Percentiles rank a stretch among this genome's conserved stretches.
Evolutionary conservation across 1,140 invertebrate species (phyloP).

Genomic region (Polypedilum pembai): DNA sequence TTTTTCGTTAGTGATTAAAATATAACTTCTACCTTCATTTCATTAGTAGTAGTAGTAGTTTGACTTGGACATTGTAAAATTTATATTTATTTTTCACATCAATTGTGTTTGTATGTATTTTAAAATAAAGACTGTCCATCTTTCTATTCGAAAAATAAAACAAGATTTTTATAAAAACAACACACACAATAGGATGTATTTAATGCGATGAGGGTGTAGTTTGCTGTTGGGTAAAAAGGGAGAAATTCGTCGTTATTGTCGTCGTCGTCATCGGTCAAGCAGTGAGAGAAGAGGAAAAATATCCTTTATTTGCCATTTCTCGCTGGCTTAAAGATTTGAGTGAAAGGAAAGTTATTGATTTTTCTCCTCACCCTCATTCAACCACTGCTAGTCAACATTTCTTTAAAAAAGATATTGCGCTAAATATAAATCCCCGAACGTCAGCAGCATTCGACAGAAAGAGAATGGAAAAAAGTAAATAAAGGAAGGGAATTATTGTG

Average conservation of each 20-base stretch:
- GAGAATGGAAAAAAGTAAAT: background rate
- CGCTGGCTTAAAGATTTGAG: background rate
- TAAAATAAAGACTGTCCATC: background rate
- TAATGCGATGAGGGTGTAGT: background rate
- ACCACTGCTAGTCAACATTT: background rate
- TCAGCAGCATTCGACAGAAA: constrained; percentile 3
- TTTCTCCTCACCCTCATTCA: background rate
- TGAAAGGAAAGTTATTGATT: constrained; percentile 5
- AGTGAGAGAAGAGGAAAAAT: background rate
- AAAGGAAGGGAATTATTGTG: background rate
- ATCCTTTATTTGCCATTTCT: constrained; percentile 12
- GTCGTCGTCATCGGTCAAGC: background rate
- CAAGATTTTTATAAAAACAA: too few relatives aligned
- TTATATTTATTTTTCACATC: constrained; percentile 10
- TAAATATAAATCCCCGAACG: background rate
- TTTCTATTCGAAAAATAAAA: background rate
- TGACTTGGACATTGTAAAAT: background rate
- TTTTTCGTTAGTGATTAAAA: too few relatives aligned
- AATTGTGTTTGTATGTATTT: background rate
- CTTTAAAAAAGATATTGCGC: background rate
- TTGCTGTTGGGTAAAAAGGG: background rate
- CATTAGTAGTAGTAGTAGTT: too few relatives aligned
- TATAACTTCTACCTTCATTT: too few relatives aligned
- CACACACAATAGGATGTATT: background rate
- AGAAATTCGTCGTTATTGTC: background rate